Base-by-base conservation (phyloP, 2,113 vertebrate genomes). In the Melanerpes formicivorus region DNA sequence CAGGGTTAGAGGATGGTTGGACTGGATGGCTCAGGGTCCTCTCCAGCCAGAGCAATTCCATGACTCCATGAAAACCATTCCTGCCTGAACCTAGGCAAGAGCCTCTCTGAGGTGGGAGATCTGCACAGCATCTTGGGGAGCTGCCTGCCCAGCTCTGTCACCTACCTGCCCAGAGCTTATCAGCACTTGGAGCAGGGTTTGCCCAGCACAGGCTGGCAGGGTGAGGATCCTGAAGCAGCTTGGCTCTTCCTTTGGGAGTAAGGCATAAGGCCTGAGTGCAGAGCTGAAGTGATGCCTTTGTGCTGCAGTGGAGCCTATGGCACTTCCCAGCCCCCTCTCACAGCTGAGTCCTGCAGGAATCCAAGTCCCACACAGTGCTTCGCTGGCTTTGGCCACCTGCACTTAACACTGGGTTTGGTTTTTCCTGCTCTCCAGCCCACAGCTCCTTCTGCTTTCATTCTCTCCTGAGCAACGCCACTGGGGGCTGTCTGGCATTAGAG, bases 91-190 rank as follows among this genome's bases (percentile, higher is more conserved):
- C 21, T 15, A 40, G 23, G 23, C 48, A 93, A 74, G 42, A 80
- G 30, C 30, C 34, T 64, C 69, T 60, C 19, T 37, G 42, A 77
- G 60, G 4, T 0, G 17, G 60, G 73, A 88, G 69, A 67, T 52
- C 16, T 59, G 59, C 62, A 32, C 23, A 74, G 69, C 40, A 58
- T n/a, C 63, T 56, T 42, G 5, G 48, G 87, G 73, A 70, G 52
- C 55, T 10, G 26, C 37, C 66, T 26, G 60, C 80, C 87, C 64
- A 58, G 46, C 15, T 48, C 42, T 16, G 3, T 60, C 79, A 62
- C 32, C 78, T n/a, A 80, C 67, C 60, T 54, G 56, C 78, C 80
- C 84, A 92, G 64, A n/a, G 65, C 44, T 94, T 90, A 78, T 74
- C 58, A 37, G 64, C 52, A 26, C 88, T 80, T 93, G 73, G 74